phyloP scores from a whole-genome alignment of 1,140 invertebrate species.

The Camponotus pennsylvanicus region DNA sequence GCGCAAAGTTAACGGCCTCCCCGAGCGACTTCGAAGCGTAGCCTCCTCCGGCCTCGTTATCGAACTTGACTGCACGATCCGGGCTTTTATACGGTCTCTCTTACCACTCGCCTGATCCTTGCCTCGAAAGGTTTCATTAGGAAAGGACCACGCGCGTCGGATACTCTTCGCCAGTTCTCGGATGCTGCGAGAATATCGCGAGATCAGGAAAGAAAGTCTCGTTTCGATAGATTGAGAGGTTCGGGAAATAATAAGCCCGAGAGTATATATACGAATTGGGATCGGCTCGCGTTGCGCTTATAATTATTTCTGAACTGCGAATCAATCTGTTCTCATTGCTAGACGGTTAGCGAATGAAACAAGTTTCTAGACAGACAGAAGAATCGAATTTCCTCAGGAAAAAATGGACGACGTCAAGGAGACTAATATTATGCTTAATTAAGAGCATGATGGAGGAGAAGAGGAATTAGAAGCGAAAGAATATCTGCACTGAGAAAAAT shows the following conservation, averaged over 20 bases:
- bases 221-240: slow-evolving; percentile 39
- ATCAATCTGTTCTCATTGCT: not conserved
- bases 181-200: slow-evolving; percentile 38
- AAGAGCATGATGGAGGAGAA: not conserved
- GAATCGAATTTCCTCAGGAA: slow-evolving; percentile 8
- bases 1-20: slow-evolving; percentile 54
- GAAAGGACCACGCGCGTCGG: slow-evolving; percentile 42
- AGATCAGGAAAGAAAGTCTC: slow-evolving; percentile 34
- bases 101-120: slow-evolving; percentile 21
- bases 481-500: not conserved
- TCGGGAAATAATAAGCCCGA: slow-evolving; percentile 63
- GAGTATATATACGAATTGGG: not conserved
- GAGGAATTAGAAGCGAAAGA: slow-evolving; percentile 7
- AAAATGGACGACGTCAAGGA: not conserved
- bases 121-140: slow-evolving; percentile 65
- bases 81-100: slow-evolving; percentile 50
- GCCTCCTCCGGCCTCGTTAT: slow-evolving; percentile 61
- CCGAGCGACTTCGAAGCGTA: slow-evolving; percentile 41
- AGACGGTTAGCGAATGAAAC: not conserved
- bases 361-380: not conserved
- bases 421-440: slow-evolving; percentile 9
- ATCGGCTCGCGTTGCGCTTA: slow-evolving; percentile 1
- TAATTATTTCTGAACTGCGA: slow-evolving; percentile 30
- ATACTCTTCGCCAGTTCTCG: slow-evolving; percentile 40
- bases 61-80: slow-evolving; percentile 58